Evolutionary conservation across 1,140 invertebrate genomes (phyloP).

Genomic region (Limonius californicus): DNA sequence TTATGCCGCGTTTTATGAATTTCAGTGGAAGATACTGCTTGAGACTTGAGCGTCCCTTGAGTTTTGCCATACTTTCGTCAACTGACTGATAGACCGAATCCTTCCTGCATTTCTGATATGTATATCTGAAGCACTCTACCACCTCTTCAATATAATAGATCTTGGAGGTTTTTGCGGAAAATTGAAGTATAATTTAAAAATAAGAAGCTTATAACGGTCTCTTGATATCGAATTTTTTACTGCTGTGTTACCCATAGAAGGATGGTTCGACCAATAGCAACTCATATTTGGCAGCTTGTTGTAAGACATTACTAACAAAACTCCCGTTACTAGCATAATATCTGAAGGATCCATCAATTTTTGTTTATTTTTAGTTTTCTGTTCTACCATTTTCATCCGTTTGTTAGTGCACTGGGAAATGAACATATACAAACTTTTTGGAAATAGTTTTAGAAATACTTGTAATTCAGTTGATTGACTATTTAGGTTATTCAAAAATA

Average conservation of each 20-base stretch:
- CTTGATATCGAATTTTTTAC: constrained; percentile 11
- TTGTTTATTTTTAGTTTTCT: too few species aligned
- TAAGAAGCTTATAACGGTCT: not conserved
- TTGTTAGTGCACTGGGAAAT: too few species aligned
- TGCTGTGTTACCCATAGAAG: not conserved
- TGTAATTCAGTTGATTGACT: too few species aligned
- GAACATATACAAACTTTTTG: too few species aligned
- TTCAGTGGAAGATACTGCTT: not conserved
- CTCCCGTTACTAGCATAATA: too few species aligned
- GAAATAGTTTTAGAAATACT: too few species aligned
- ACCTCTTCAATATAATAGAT: constrained; percentile 12
- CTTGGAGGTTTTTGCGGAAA: not conserved
- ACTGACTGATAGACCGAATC: not conserved
- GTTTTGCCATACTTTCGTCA: constrained; percentile 6
- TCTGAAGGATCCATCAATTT: too few species aligned
- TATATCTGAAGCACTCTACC: not conserved
- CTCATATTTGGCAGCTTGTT: too few species aligned
- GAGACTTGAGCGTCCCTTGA: not conserved
- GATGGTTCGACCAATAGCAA: too few species aligned
- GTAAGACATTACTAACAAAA: too few species aligned
- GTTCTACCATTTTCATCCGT: too few species aligned
- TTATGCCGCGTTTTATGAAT: not conserved
- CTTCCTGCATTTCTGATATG: not conserved
- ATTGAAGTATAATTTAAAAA: constrained; percentile 14
- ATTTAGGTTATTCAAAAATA: too few species aligned